These are phyloP conservation scores for Fregetta grallaria DNA, from an alignment of 2,113 vertebrate species.

Conservation along the genomic window DNA sequence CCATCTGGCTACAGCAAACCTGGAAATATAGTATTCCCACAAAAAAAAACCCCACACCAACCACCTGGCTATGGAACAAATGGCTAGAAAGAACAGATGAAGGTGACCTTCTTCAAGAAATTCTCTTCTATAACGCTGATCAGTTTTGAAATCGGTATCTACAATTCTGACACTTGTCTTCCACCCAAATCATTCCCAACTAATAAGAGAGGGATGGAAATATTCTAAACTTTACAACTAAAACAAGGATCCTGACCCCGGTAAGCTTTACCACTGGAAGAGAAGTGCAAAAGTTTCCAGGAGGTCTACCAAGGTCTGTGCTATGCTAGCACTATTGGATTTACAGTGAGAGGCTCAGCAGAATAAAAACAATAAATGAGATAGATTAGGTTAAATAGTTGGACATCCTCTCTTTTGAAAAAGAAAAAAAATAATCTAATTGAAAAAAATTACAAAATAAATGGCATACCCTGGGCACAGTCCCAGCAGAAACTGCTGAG, in stretches of 20 bases:
- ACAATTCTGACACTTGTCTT: neutral
- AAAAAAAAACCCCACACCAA: neutral
- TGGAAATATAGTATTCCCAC: neutral
- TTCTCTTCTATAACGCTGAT: neutral
- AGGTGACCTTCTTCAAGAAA: neutral
- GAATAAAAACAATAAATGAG: neutral
- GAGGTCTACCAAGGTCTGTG: neutral
- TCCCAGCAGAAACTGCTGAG: constrained; percentile 47
- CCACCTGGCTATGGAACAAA: neutral
- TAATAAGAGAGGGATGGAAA: neutral
- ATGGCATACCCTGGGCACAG: neutral
- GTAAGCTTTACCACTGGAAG: neutral
- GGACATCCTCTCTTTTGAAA: neutral
- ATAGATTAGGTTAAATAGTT: neutral
- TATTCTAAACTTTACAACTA: neutral
- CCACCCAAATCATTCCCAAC: neutral
- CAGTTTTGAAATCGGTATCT: neutral
- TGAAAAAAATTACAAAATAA: constrained; percentile 2
- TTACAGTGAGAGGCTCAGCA: neutral
- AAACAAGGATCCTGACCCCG: neutral
- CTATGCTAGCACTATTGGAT: neutral
- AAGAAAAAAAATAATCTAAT: constrained; percentile 6
- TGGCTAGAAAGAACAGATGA: neutral
- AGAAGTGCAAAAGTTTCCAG: neutral
- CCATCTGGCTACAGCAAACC: neutral